These are phyloP conservation scores for Limnothrissa miodon DNA, from an alignment of 2,113 vertebrate species.

Conservation along the genomic window DNA sequence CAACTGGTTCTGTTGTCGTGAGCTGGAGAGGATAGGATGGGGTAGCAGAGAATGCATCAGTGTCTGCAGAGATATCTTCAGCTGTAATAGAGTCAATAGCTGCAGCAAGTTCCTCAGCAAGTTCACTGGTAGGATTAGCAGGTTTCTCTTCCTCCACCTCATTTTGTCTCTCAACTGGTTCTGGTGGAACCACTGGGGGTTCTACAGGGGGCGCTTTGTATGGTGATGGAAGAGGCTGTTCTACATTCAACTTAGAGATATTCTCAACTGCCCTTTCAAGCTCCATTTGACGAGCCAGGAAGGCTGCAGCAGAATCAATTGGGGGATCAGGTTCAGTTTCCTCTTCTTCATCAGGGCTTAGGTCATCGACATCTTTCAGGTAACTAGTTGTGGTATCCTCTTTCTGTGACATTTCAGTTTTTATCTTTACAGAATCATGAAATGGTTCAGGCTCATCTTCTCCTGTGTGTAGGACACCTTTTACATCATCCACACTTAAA, in stretches of 20 bases:
- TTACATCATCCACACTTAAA: conserved; percentile 78
- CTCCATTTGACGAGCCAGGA: conserved; percentile 87
- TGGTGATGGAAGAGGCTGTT: conserved; percentile 62
- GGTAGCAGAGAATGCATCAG: conserved; percentile 80
- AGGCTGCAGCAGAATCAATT: conserved; percentile 74
- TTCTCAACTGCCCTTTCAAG: conserved; percentile 94
- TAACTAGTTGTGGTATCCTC: conserved; percentile 63
- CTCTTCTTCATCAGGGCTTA: conserved; percentile 71
- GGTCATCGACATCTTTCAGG: conserved; percentile 66
- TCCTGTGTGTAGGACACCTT: conserved; percentile 68
- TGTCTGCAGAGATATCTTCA: conserved; percentile 82
- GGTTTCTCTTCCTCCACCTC: conserved; percentile 85
- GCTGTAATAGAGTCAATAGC: conserved; percentile 96
- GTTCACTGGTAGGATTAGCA: conserved; percentile 87
- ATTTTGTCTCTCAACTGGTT: conserved; percentile 55
- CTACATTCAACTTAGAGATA: conserved; percentile 87
- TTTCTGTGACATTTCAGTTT: conserved; percentile 58
- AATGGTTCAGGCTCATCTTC: conserved; percentile 68
- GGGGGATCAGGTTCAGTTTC: conserved; percentile 66
- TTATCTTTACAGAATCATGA: conserved; percentile 63
- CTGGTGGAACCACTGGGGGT: conserved; percentile 65
- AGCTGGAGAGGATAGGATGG: conserved; percentile 67
- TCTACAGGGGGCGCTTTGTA: conserved; percentile 78
- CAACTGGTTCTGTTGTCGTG: conserved; percentile 72
- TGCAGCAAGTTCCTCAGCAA: conserved; percentile 82